These are phyloP conservation scores for Leptobrachium ailaonicum DNA, from an alignment of 2,113 vertebrate genomes.

Conservation along the genomic window DNA sequence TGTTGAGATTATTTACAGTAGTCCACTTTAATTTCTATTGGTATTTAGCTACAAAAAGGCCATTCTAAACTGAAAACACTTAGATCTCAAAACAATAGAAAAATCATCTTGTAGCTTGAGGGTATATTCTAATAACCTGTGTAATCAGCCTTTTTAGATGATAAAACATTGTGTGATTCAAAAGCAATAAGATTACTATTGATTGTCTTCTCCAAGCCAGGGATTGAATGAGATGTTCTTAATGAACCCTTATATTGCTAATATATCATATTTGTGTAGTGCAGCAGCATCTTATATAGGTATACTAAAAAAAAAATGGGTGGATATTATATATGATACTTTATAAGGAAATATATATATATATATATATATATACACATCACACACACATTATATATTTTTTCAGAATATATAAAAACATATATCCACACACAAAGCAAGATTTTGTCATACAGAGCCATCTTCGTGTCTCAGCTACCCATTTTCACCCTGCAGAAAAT, in stretches of 20 bases:
- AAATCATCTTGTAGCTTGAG: background rate
- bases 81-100: background rate
- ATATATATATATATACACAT: too few species aligned
- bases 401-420: too few species aligned
- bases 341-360: too few species aligned
- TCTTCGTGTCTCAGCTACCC: too few species aligned
- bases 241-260: constrained; percentile 11
- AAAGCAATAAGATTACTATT: constrained; percentile 16
- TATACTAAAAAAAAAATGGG: too few species aligned
- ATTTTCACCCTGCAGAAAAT: too few species aligned
- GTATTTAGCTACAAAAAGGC: background rate
- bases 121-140: constrained; percentile 24
- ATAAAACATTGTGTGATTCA: constrained; percentile 10
- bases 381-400: too few species aligned
- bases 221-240: constrained; percentile 1
- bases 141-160: constrained; percentile 21
- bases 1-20: constrained; percentile 12
- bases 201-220: constrained; percentile 7
- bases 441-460: too few species aligned
- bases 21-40: constrained; percentile 10
- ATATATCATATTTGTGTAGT: constrained; percentile 2
- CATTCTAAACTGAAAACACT: background rate
- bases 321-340: too few species aligned
- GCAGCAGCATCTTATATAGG: background rate
- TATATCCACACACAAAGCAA: too few species aligned